Base-by-base conservation (phyloP, 2,888 invertebrate species). In the Automeris io region DNA sequence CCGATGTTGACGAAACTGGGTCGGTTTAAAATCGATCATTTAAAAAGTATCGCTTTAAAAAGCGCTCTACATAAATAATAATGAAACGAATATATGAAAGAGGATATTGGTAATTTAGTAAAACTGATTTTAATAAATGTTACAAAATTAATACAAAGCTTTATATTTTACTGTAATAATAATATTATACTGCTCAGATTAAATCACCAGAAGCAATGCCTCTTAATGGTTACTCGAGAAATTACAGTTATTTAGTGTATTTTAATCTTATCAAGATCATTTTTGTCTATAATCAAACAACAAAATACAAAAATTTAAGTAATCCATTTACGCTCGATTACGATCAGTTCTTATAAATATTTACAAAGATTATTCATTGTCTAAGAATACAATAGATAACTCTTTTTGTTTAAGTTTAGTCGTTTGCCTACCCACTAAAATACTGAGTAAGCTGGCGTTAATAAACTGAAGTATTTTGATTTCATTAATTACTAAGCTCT, bases 1-100 rank as follows among this genome's bases (percentile, higher is more conserved):
- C 62, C 69, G 52, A 45, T 57, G 65, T 50, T 64, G 61, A 59
- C 54, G 61, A 61, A 79, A 79, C 61, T 75, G 65, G 79, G 76
- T 74, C 75, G 69, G 51, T 58, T 46, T 43, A 55, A 59, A 71
- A 70, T 62, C 61, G 65, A 71, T 69, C 22, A 37, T 23, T 29
- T 32, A 37, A 8, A 37, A 37, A 18, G 5, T 37, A 31, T 32
- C 34, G 56, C 13, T 34, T 37, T 34, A 18, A 37, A 32, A 23
- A 23, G 12, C 23, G 18, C 12, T 9, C 16, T 13, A 16, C 23
- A 5, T 3, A 6, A 7, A 4, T 26, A 2, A 12, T 5, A 13
- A n/a, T n/a, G n/a, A n/a, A n/a, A n/a, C n/a, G n/a, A n/a, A n/a
- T n/a, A n/a, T n/a, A n/a, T n/a, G n/a, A n/a, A n/a, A n/a, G n/a